Evolutionary conservation across 2,113 vertebrate genomes (phyloP), one percentile per base, ranked within the genome.

Genomic region (Terrapene triunguis): DNA sequence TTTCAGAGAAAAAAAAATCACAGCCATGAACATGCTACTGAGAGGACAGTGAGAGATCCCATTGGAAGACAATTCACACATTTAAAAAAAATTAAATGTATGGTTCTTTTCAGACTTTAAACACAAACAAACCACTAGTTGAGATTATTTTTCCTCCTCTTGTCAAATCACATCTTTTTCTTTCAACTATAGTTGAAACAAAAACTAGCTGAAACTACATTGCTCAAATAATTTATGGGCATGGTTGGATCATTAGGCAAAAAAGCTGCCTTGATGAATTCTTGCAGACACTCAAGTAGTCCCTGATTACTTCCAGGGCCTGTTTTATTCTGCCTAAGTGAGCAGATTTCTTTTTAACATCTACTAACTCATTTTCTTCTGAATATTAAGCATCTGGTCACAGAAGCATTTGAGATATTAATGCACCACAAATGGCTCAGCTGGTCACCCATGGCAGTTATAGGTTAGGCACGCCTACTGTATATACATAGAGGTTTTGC

Each of bases 251-350:
- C 93, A 96, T 97, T 97, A 97, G 87, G 91, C 88, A 95, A 93
- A 97, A 97, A 94, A 14, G 88, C 92, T 96, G n/a, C 80, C 89
- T 95, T 94, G 93, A 96, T 96, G 89, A 97, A 98, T 96, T 95
- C 93, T 95, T 94, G 84, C 80, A 96, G 91, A 54, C 85, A 96
- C 42, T 92, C 87, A 94, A 94, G 83, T 96, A 95, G 93, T 92
- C 92, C 84, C 87, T 51, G 93, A 57, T 97, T 97, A 97, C 92
- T 96, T 93, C 92, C 94, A 89, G 89, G 95, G 93, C 82, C 81
- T 93, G 54, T 92, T 97, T 96, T 91, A 95, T 94, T 97, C 74
- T 87, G 94, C 65, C 59, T 95, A 94, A 96, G 95, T 95, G 87
- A 96, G 25, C 79, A 83, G 32, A 69, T 88, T 87, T 95, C 89